Conservation (phyloP, 2,113 vertebrate species). For the Tyrannus savana region DNA sequence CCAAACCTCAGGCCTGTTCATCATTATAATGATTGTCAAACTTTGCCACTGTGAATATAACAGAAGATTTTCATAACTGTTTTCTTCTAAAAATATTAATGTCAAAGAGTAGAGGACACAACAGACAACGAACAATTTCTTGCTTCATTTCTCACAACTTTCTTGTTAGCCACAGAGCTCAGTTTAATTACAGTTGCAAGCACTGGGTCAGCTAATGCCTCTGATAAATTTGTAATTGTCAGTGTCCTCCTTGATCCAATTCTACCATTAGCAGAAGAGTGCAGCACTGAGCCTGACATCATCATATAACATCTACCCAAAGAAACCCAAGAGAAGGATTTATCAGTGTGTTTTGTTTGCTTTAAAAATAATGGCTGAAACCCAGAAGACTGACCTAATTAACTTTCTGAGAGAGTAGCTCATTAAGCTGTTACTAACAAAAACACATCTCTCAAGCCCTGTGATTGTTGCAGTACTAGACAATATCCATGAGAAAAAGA, state of each 20-base stretch:
- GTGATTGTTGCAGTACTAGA: neutral
- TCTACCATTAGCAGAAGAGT: neutral
- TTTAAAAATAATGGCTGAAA: neutral
- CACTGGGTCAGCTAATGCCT: neutral
- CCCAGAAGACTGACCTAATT: neutral
- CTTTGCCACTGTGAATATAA: neutral
- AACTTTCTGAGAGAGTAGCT: neutral
- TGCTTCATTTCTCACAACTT: neutral
- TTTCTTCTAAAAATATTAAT: neutral
- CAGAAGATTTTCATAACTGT: neutral
- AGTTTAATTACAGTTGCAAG: neutral
- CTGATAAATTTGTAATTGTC: neutral
- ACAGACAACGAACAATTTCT: neutral
- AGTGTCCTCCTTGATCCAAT: neutral
- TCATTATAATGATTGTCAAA: neutral
- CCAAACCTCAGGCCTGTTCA: neutral
- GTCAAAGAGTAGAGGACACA: neutral
- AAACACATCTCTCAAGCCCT: neutral
- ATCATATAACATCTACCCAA: neutral
- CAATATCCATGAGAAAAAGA: neutral
- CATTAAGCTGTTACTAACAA: conserved; percentile 23
- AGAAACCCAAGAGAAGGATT: neutral
- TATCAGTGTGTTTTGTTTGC: neutral
- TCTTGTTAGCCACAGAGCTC: neutral
- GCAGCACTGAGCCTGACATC: neutral